Evolutionary conservation across 2,797 vertebrate species (phyloP), one percentile per base, ranked within the genome.

Genomic region (Megaceryle alcyon): DNA sequence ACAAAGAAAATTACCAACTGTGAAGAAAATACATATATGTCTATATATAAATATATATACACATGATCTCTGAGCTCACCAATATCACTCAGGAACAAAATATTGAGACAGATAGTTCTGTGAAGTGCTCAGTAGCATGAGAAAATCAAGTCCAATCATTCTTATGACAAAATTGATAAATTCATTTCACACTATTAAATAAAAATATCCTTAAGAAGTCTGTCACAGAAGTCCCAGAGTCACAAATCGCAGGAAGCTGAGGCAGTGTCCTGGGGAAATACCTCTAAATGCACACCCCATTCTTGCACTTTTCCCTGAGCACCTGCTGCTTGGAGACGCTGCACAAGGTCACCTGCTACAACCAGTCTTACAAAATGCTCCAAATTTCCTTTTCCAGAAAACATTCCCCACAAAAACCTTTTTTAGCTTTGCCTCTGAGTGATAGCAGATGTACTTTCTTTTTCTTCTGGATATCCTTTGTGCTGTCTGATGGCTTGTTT

Each of bases 371-470:
- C 7, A 10, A 4, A 3, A 12, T 3, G 18, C 28, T 79, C 26
- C 26, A 15, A n/a, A 69, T 22, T 41, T 41, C 20, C 41, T 79
- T 70, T 41, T 79, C 68, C 66, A 83, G 72, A 70, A 92, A 77
- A 35, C 31, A 33, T 14, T 70, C 35, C 12, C 15, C 17, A 61
- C 31, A 64, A 54, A 88, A 66, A 10, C 28, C 23, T 80, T 82
- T 37, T 61, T 35, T 49, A 57, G 65, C 18, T 93, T 86, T 68
- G 68, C 81, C 86, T 85, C 73, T 80, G 75, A 60, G 64, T 94
- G 83, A 94, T 86, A 77, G 64, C 71, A 92, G 51, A 57, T 0
- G 2, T 23, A 60, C 46, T 88, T 94, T 60, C 41, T 78, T 12
- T 81, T 88, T 88, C 59, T 93, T 51, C 37, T 12, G 20, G 46